phyloP scores from a whole-genome alignment of 2,797 vertebrate species.

The Coccyzus lansbergi region DNA sequence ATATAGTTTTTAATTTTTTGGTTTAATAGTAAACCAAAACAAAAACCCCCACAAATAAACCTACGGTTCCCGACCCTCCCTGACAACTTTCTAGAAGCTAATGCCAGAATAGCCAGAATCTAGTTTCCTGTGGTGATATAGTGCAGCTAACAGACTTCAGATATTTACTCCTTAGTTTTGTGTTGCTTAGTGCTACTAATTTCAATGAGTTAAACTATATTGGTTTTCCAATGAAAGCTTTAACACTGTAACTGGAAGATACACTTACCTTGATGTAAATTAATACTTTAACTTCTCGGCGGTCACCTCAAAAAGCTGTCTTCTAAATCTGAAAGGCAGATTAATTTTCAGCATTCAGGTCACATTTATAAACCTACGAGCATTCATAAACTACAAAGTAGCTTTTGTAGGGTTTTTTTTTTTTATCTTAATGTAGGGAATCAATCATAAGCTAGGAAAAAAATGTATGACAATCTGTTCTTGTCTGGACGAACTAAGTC shows the following conservation, averaged over 20 bases:
- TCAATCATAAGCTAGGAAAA: background rate
- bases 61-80: no score
- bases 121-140: background rate
- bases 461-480: background rate
- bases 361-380: background rate
- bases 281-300: background rate
- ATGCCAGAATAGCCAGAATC: background rate
- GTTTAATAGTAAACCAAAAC: background rate
- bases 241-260: background rate
- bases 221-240: background rate
- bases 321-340: background rate
- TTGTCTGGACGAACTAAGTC: background rate
- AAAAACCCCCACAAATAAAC: background rate
- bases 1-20: background rate
- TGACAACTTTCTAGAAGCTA: background rate
- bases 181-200: background rate
- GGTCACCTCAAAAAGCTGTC: background rate
- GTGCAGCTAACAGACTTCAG: background rate
- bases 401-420: background rate
- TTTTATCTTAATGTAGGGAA: background rate
- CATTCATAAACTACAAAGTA: background rate
- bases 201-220: background rate
- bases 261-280: background rate
- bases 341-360: background rate
- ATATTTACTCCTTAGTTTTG: background rate